Evolutionary conservation across 2,888 invertebrate genomes (phyloP).

Genomic region (Standfussiana lucernea): DNA sequence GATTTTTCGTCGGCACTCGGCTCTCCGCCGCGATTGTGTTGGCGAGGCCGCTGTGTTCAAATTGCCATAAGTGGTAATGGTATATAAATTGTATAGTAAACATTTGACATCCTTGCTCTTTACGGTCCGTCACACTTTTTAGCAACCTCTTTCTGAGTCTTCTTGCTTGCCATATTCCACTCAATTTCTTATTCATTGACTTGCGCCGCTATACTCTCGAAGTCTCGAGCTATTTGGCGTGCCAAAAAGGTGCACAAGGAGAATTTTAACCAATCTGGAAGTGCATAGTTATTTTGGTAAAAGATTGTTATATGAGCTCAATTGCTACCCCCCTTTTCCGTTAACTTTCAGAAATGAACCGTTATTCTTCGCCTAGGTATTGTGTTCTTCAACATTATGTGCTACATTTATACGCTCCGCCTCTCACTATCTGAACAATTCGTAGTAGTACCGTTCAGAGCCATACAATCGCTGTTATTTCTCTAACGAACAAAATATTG

Average conservation of each 20-base stretch:
- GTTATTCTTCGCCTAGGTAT: slow-evolving; percentile 29
- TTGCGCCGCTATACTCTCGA: slow-evolving; percentile 20
- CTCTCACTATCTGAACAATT: slow-evolving; percentile 21
- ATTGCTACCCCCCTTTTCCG: slow-evolving; percentile 1
- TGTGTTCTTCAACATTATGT: slow-evolving; percentile 15
- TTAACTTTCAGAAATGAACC: slow-evolving; percentile 8
- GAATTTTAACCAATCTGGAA: slow-evolving; percentile 26
- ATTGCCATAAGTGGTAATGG: slow-evolving; percentile 49
- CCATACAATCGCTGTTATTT: slow-evolving; percentile 3
- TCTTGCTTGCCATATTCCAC: slow-evolving; percentile 19
- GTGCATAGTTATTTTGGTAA: slow-evolving; percentile 20
- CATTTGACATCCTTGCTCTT: slow-evolving; percentile 21
- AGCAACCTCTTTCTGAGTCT: slow-evolving; percentile 5
- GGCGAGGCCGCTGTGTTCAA: slow-evolving; percentile 56
- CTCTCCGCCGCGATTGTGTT: slow-evolving; percentile 63
- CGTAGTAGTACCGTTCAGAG: slow-evolving; percentile 8
- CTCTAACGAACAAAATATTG: slow-evolving; percentile 37
- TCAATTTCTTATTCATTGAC: slow-evolving; percentile 43
- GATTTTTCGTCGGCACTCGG: slow-evolving; percentile 65
- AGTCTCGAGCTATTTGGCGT: slow-evolving; percentile 19
- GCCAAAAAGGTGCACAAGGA: slow-evolving; percentile 25
- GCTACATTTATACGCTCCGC: slow-evolving; percentile 18
- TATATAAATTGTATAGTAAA: slow-evolving; percentile 45
- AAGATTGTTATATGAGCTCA: slow-evolving; percentile 28
- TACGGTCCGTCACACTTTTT: slow-evolving; percentile 9